phyloP scores from a whole-genome alignment of 2,888 invertebrate species.

The Helicoverpa assulta region DNA sequence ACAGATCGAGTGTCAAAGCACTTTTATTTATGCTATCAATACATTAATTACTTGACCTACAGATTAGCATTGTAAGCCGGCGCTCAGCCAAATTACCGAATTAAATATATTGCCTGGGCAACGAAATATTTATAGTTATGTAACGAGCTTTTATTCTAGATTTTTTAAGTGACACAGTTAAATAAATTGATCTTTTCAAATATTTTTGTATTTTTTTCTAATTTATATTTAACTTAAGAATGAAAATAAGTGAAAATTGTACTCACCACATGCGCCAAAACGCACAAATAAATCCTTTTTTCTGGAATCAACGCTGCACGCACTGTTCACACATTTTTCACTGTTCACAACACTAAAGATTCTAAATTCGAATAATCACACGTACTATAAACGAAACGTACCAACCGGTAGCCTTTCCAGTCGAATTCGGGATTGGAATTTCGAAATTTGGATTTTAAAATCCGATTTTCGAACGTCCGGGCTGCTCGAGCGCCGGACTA shows the following conservation, averaged over 20 bases:
- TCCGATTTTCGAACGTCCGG: slow-evolving; percentile 78
- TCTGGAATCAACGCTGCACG: slow-evolving; percentile 76
- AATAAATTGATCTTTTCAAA: background rate
- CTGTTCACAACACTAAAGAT: slow-evolving; percentile 70
- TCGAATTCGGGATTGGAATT: slow-evolving; percentile 77
- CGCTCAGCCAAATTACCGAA: slow-evolving; percentile 66
- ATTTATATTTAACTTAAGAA: slow-evolving; percentile 1
- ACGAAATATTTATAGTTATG: slow-evolving; percentile 62
- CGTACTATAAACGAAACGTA: slow-evolving; percentile 45
- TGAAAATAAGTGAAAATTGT: slow-evolving; percentile 40
- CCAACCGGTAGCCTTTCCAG: slow-evolving; percentile 83
- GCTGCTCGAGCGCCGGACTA: slow-evolving; percentile 81
- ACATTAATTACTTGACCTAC: slow-evolving; percentile 55
- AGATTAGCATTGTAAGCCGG: slow-evolving; percentile 56
- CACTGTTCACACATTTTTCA: slow-evolving; percentile 87
- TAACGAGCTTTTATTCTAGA: slow-evolving; percentile 48
- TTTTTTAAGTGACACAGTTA: slow-evolving; percentile 6
- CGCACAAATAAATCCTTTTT: slow-evolving; percentile 73
- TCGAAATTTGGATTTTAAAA: slow-evolving; percentile 66
- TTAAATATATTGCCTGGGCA: slow-evolving; percentile 65
- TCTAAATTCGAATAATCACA: slow-evolving; percentile 63
- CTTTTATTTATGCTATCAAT: slow-evolving; percentile 41
- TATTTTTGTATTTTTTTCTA: background rate
- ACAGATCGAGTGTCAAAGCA: slow-evolving; percentile 45
- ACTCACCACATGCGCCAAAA: slow-evolving; percentile 75